Base-by-base conservation (phyloP, 2,797 vertebrate genomes). In the Lithobates sylvaticus region DNA sequence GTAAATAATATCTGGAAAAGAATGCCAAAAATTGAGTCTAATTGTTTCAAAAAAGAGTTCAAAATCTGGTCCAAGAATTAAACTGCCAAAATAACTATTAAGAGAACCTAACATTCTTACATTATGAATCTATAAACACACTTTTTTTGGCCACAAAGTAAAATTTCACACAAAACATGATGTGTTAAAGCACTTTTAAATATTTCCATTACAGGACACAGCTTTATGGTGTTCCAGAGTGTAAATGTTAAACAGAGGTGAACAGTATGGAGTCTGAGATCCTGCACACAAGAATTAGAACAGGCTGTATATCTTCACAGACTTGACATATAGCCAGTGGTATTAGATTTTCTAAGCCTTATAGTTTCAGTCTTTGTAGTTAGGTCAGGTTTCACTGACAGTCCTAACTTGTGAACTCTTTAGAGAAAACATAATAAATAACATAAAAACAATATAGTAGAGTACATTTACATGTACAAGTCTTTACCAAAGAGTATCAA, bases 371-470 rank as follows among this genome's bases (percentile, higher is more conserved):
- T 21, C 54, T 83, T 83, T 84, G 29, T 70, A 88, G 74, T 32
- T 72, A 47, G 10, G 82, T 67, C 69, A 69, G 27, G 23, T 90
- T 89, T 84, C 78, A 87, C 71, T 32, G 78, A 42, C 29, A 12
- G 10, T 70, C 6, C 47, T 80, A 88, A 84, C 81, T 86, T 84
- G 29, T 83, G 91, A 89, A 88, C 18, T 26, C 82, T 79, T 86
- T 42, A 42, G 68, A 79, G 58, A 85, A 88, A 67, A 88, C 27
- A 78, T 89, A 90, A 76, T 79, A 88, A 89, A 84, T 10, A 58
- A 44, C 80, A 58, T 79, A 70, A 34, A 23, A 23, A 50, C 2
- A 74, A 74, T n/a, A 81, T 82, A 88, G 5, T 36, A 36, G n/a
- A 50, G 73, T 58, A n/a, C 36, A 32, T 78, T 65, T 23, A 47